A percentile compares a stretch with the other conserved stretches of the same genome.
phyloP scores from a whole-genome alignment of 2,888 invertebrate genomes.

The Atethmia centrago region DNA sequence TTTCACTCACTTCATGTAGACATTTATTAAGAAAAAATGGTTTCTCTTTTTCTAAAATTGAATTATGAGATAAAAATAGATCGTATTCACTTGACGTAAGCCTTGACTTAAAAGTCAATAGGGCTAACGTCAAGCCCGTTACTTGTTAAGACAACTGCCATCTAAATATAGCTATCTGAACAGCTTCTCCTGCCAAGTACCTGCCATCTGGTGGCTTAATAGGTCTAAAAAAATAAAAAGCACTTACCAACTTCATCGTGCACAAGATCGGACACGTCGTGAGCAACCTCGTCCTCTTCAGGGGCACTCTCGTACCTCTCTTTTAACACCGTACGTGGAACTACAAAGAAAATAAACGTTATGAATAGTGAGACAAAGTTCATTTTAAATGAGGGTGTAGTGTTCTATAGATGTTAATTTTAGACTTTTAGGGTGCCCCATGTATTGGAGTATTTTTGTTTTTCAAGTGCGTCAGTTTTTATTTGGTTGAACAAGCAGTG shows the following conservation, averaged over 20 bases:
- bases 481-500: conserved; percentile 68
- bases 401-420: conserved; percentile 82
- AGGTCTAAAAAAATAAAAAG: conserved; percentile 69
- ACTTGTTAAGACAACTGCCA: no score
- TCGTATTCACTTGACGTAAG: conserved; percentile 25
- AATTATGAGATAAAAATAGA: conserved; percentile 4
- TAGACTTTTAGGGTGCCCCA: conserved; percentile 81
- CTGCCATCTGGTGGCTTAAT: conserved; percentile 52
- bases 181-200: conserved; percentile 37
- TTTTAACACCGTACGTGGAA: conserved; percentile 95
- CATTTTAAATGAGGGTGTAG: conserved; percentile 64
- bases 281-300: conserved; percentile 94
- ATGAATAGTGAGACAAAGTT: conserved; percentile 64
- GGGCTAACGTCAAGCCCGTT: no score
- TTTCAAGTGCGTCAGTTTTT: conserved; percentile 71
- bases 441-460: conserved; percentile 79
- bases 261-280: conserved; percentile 86
- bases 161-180: conserved; percentile 33
- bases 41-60: not conserved
- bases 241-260: conserved; percentile 90
- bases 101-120: conserved; percentile 21
- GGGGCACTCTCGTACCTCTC: conserved; percentile 95
- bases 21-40: not conserved
- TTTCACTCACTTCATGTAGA: not conserved
- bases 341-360: conserved; percentile 88